Percentiles rank a stretch among this genome's conserved stretches.
These are phyloP conservation scores for Saturnia pavonia DNA, from an alignment of 2,888 invertebrate genomes.

Conservation along the genomic window DNA sequence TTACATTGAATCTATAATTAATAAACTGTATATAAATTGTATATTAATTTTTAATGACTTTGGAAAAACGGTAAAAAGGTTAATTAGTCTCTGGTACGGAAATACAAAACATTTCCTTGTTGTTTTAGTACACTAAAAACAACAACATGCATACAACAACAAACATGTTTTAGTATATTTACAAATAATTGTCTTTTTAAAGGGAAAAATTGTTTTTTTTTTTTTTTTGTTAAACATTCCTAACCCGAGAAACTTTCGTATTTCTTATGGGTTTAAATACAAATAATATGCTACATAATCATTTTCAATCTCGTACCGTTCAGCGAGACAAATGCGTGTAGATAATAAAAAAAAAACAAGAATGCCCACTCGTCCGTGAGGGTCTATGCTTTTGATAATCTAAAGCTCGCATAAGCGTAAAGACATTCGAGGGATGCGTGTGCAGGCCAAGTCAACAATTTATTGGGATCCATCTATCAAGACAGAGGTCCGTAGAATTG, in stretches of 20 bases:
- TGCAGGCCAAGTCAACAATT: constrained; percentile 55
- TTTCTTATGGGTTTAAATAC: constrained; percentile 1
- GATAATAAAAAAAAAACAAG: constrained; percentile 21
- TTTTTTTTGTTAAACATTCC: no score
- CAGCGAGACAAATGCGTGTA: constrained; percentile 1
- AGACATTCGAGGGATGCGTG: constrained; percentile 34
- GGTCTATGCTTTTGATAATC: constrained; percentile 29
- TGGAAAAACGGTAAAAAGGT: no score
- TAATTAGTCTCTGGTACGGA: no score
- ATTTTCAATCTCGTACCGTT: constrained; percentile 2
- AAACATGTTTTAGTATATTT: no score
- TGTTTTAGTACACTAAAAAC: no score
- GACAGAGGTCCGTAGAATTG: constrained; percentile 55
- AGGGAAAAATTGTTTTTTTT: no score
- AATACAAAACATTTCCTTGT: no score
- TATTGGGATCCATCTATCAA: constrained; percentile 69
- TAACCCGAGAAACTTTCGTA: background rate
- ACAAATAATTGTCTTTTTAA: no score
- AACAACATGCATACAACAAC: no score
- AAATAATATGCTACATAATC: constrained; percentile 2
- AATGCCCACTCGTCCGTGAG: constrained; percentile 27
- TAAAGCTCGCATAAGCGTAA: constrained; percentile 32
- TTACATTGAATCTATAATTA: no score
- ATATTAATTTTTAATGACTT: no score
- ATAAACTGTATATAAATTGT: no score